Conservation (phyloP, 2,888 invertebrate genomes). For the Oscheius sp. region DNA sequence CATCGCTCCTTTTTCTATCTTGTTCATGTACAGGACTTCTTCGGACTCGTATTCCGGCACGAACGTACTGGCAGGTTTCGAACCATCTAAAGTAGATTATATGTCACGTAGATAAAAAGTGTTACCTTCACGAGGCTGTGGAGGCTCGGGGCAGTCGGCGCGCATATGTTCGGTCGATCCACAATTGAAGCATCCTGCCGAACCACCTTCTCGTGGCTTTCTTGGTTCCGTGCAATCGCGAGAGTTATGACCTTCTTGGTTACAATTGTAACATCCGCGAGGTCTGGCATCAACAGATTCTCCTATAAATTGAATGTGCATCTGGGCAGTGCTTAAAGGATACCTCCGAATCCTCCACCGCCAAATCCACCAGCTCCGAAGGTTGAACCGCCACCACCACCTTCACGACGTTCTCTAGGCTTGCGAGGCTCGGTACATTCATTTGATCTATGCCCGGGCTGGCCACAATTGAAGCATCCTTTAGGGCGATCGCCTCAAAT, state of each 20-base stretch:
- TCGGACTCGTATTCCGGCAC: conserved; percentile 24
- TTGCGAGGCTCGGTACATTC: conserved; percentile 50
- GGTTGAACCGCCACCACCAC: background rate
- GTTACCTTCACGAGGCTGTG: conserved; percentile 11
- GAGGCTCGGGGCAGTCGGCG: conserved; percentile 45
- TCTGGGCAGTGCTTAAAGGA: too few species aligned
- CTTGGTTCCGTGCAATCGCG: conserved; percentile 47
- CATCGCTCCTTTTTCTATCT: conserved; percentile 31
- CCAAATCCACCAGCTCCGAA: conserved; percentile 7
- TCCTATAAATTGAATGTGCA: conserved; percentile 20
- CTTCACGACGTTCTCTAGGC: conserved; percentile 3
- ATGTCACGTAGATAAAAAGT: background rate
- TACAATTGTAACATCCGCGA: conserved; percentile 35
- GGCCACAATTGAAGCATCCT: conserved; percentile 28
- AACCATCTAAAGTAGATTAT: background rate
- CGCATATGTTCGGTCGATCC: conserved; percentile 48
- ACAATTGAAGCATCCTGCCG: conserved; percentile 52
- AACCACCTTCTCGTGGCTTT: conserved; percentile 22
- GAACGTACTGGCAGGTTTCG: conserved; percentile 18
- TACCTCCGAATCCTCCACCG: background rate
- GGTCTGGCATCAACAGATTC: too few species aligned
- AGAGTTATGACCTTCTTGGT: conserved; percentile 26
- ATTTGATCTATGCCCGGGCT: conserved; percentile 27
- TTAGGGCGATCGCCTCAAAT: background rate
- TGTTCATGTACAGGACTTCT: conserved; percentile 11